Conservation (phyloP, 2,797 vertebrate genomes). For the Mareca strepera region DNA sequence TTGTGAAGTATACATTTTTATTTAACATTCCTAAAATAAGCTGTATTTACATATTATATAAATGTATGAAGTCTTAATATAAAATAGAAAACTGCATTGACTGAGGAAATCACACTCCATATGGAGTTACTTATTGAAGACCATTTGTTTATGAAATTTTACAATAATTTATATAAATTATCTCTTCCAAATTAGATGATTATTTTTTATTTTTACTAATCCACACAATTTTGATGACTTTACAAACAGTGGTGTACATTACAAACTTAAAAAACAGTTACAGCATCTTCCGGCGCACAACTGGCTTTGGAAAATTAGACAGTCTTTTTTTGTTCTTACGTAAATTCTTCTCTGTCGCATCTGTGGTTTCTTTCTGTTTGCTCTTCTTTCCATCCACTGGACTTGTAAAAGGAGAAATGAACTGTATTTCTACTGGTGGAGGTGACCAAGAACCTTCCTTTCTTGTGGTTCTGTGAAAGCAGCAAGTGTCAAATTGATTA, state of each 20-base stretch:
- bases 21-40: constrained; percentile 92
- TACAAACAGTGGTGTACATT: constrained; percentile 78
- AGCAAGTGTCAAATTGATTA: not conserved
- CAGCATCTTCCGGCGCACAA: constrained; percentile 91
- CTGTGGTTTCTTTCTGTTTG: constrained; percentile 73
- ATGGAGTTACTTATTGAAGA: constrained; percentile 81
- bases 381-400: constrained; percentile 72
- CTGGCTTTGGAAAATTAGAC: constrained; percentile 88
- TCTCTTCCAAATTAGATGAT: constrained; percentile 81
- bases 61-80: constrained; percentile 85
- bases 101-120: constrained; percentile 79
- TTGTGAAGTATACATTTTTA: constrained; percentile 90
- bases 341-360: constrained; percentile 72
- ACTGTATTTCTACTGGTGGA: constrained; percentile 82
- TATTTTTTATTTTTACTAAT: constrained; percentile 72
- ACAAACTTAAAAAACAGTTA: constrained; percentile 78
- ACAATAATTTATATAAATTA: constrained; percentile 91
- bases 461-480: constrained; percentile 74
- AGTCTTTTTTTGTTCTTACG: constrained; percentile 84
- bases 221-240: constrained; percentile 77
- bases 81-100: constrained; percentile 84
- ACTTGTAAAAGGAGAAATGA: constrained; percentile 89
- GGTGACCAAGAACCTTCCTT: constrained; percentile 78
- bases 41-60: constrained; percentile 91
- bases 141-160: constrained; percentile 82